A percentile compares a stretch with the other conserved stretches of the same genome.
Evolutionary conservation across 2,797 vertebrate species (phyloP).

Genomic region (Phoxinus dragarum): DNA sequence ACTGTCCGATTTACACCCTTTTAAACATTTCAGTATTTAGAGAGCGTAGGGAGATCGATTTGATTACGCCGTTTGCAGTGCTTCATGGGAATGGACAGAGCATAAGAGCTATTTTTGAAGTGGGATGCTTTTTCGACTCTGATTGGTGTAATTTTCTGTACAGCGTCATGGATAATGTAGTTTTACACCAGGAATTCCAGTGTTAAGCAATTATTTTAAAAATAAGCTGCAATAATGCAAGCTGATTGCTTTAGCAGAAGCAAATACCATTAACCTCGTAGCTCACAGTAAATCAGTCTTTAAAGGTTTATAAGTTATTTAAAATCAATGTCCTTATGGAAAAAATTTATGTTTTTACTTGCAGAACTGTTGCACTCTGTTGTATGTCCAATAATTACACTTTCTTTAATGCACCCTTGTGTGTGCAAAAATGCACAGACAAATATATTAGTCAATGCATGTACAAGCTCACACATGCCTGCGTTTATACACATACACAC

Average conservation of each 20-base stretch:
- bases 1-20: no score
- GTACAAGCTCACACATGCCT: slow-evolving; percentile 34
- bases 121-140: neutral
- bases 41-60: no score
- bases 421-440: slow-evolving; percentile 20
- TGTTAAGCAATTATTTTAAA: neutral
- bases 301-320: neutral
- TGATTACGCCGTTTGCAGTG: no score
- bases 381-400: neutral
- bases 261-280: neutral
- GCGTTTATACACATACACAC: neutral
- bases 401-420: slow-evolving; percentile 2
- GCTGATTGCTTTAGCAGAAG: neutral
- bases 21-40: no score
- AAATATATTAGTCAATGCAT: slow-evolving; percentile 3
- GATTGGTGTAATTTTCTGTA: neutral
- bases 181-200: neutral
- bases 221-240: neutral
- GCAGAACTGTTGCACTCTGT: neutral
- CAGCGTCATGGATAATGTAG: neutral
- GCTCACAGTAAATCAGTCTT: neutral
- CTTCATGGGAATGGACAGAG: neutral
- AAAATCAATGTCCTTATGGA: neutral
- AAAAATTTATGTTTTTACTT: neutral
- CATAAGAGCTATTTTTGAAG: neutral